phyloP scores from a whole-genome alignment of 2,888 invertebrate species.

The Leucoma salicis region DNA sequence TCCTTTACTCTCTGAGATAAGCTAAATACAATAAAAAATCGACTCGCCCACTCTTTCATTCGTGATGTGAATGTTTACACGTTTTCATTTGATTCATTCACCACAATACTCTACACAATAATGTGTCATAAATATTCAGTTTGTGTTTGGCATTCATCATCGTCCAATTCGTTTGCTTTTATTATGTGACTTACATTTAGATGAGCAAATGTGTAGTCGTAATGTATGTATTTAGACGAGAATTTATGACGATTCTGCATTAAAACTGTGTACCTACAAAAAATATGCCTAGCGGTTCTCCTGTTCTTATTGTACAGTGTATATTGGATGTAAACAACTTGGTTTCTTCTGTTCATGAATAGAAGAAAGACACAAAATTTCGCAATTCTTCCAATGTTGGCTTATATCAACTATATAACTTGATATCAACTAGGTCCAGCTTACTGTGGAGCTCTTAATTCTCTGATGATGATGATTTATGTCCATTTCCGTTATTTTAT shows the following conservation, averaged over 20 bases:
- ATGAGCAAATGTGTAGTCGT: slow-evolving; percentile 39
- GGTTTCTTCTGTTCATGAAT: no score
- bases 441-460: no score
- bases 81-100: slow-evolving; percentile 54
- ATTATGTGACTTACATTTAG: slow-evolving; percentile 48
- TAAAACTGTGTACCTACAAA: no score
- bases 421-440: no score
- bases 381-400: no score
- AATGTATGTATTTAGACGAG: not conserved
- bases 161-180: slow-evolving; percentile 70
- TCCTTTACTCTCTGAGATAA: slow-evolving; percentile 24
- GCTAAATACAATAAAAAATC: slow-evolving; percentile 36
- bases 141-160: slow-evolving; percentile 63
- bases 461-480: no score
- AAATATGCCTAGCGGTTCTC: no score
- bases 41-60: slow-evolving; percentile 38
- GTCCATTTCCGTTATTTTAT: no score
- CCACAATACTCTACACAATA: slow-evolving; percentile 46
- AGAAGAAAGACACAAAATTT: no score
- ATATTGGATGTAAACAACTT: no score
- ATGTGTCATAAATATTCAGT: slow-evolving; percentile 64
- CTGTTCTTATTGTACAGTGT: no score
- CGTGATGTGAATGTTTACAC: slow-evolving; percentile 47
- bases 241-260: not conserved
- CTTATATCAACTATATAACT: no score